Base-by-base conservation (phyloP, 2,888 invertebrate genomes). In the Eristalis arbustorum region DNA sequence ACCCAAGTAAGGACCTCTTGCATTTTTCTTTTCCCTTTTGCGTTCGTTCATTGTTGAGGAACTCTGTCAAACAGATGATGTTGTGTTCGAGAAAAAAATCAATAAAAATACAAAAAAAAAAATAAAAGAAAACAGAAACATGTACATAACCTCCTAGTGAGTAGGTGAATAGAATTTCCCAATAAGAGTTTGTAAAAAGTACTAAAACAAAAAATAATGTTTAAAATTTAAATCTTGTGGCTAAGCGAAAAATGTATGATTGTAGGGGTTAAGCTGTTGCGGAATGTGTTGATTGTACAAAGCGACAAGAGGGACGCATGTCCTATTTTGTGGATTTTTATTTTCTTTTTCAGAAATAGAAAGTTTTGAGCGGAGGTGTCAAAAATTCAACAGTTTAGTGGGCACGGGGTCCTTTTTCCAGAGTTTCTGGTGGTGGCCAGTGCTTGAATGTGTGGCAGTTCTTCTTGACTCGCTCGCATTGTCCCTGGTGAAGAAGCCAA, bases 161-260 rank as follows among this genome's bases (percentile, higher is more conserved):
- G 34, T 64, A 69, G 42, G 25, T 13, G 59, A 14, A 37, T 49
- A 68, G 14, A 42, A 56, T 56, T 40, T 28, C 37, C 40, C n/a
- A n/a, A n/a, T 57, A 59, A 64, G 67, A 74, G 69, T 75, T 74
- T 74, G 80, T 74, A 81, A 57, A 75, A 66, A 81, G 40, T 23
- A 23, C 11, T 40, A 13, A 13, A 59, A 31, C 40, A 40, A 5
- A 66, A 57, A 23, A 57, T 23, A 22, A 0, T 28, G 25, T 59
- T 25, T 25, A 59, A 59, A 28, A 59, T 23, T 25, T 25, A 14
- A 59, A 59, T 25, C 25, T 13, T 14, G 14, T 10, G 23, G 25
- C 18, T 59, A 59, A 59, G 59, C 18, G 25, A 22, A 11, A 23
- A 59, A 59, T 2, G 59, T 23, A 23, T 59, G 14, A 22, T 23